Evolutionary conservation across 2,888 invertebrate genomes (phyloP), one percentile per base, ranked within the genome.

Genomic region (Mystacides longicornis): DNA sequence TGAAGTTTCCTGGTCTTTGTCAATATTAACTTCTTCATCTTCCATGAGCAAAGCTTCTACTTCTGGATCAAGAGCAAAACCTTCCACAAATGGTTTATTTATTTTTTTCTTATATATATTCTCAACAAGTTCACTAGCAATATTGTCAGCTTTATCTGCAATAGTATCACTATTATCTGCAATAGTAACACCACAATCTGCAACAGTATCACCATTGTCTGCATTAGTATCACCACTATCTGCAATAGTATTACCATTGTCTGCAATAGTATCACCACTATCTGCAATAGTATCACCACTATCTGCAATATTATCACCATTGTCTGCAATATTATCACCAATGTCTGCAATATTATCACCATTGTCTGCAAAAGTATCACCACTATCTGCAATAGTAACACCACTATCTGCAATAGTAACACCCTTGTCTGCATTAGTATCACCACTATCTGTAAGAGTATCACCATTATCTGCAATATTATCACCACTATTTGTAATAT

Each of bases 11-110:
- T 55, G 33, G 16, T 52, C 51, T 3, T 52, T 31, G 2, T 55
- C 51, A 22, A 21, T 23, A 7, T 18, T n/a, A 18, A 20, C 19
- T 2, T 16, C 23, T 21, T 60, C 56, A n/a, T 56, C 56, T 49
- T 56, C 56, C 9, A 56, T 23, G 5, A 56, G 43, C 54, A 60
- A 19, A 1, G 56, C 58, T 33, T 33, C 60, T 21, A 57, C 56
- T 50, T 51, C 50, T 21, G 52, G 50, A 23, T 54, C 56, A n/a
- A 52, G 42, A 3, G 31, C 51, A 18, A 31, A 47, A 4, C 45
- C 21, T 5, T 31, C 56, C 2, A 27, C 56, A 20, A 48, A 31
- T 18, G n/a, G 51, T n/a, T n/a, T n/a, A 16, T 47, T 23, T 9
- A 7, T 23, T 23, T 11, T 18, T 23, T 22, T 48, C 16, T n/a